Base-by-base conservation (phyloP, 2,888 invertebrate genomes). In the Hydrotaea cyrtoneurina region DNA sequence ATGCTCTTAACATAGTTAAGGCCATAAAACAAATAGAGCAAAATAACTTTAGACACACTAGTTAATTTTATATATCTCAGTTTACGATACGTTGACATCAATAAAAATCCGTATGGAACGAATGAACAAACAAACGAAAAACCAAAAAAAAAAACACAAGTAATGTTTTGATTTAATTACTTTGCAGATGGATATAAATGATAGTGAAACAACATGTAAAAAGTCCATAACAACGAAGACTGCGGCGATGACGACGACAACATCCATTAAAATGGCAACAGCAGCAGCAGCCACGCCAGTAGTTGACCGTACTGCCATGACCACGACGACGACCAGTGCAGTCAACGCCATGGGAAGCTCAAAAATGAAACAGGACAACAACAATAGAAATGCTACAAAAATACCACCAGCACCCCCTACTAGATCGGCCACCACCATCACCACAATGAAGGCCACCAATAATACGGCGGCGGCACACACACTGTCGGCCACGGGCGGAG, bases 391-490 rank as follows among this genome's bases (percentile, higher is more conserved):
- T 59, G 59, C 31, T 19, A 59, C n/a, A 77, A 57, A 77, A 75
- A 76, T 59, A 73, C 64, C 15, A 62, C 46, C 77, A 81, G 71
- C 81, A 85, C 66, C 64, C 50, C 64, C 39, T 55, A 39, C 64
- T 11, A 55, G 74, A 55, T 26, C 77, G 21, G 57, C 72, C 31
- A 79, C 71, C 57, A 64, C 78, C 8, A 88, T 88, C 69, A 87
- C 88, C 62, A 89, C 88, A 77, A 86, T 88, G 46, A 91, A 90
- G 86, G 88, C 90, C 76, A 89, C 90, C 17, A 88, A 87, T 31
- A 85, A 88, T 15, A 87, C 88, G 76, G 87, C 87, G 79, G 87
- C 87, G 79, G 89, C 89, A 59, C 83, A 82, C 15, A 78, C 83
- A 15, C 50, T 85, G 79, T 79, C 72, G 57, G 88, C 57, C 74